Conservation (phyloP, 2,797 vertebrate species). For the Neosilurus mollespiculum region DNA sequence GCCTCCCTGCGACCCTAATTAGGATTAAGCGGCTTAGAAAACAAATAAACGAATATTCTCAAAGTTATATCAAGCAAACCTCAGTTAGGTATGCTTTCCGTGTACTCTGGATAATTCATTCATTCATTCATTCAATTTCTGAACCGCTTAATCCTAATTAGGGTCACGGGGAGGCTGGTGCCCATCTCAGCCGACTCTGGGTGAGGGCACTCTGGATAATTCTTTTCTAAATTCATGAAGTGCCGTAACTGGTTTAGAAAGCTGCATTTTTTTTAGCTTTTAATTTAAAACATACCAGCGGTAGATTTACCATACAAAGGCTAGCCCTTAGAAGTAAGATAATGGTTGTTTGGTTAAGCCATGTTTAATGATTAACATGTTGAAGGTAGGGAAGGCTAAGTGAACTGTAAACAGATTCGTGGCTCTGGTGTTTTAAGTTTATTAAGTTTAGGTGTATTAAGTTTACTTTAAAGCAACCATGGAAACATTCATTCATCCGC, state of each 20-base stretch:
- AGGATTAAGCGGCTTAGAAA: too few species aligned
- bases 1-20: too few species aligned
- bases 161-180: too few species aligned
- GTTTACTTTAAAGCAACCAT: not conserved
- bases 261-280: not conserved
- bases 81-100: not conserved
- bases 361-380: slow-evolving; percentile 6
- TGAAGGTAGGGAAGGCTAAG: not conserved
- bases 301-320: not conserved
- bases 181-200: too few species aligned
- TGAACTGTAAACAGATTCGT: slow-evolving; percentile 1
- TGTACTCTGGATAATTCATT: not conserved
- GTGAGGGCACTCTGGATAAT: not conserved
- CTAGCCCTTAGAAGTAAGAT: not conserved
- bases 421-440: not conserved
- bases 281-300: not conserved
- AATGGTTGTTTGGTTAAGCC: not conserved
- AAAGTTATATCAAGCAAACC: not conserved
- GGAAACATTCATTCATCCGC: not conserved
- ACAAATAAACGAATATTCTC: not conserved
- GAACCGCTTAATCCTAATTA: too few species aligned
- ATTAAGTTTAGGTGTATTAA: not conserved
- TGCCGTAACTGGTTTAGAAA: not conserved
- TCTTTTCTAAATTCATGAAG: not conserved
- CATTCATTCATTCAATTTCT: too few species aligned